Percentiles rank a stretch among this genome's conserved stretches.
These are phyloP conservation scores for Xanthorhoe spadicearia DNA, from an alignment of 2,888 invertebrate species.

Conservation along the genomic window DNA sequence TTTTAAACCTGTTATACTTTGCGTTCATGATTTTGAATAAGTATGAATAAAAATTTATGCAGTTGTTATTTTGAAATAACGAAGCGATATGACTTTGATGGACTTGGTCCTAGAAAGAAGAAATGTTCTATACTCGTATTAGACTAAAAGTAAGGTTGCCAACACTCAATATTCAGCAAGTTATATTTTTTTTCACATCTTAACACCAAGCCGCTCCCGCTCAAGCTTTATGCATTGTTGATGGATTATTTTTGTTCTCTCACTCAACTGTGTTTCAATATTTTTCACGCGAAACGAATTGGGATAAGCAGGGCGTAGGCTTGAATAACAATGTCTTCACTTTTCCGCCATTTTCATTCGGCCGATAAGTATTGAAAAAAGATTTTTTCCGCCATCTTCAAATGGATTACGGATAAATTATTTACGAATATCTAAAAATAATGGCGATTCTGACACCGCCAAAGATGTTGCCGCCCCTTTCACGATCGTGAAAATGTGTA, in stretches of 20 bases:
- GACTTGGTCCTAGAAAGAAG: too few species aligned
- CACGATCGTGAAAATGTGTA: too few species aligned
- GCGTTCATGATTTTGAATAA: background rate
- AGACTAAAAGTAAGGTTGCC: too few species aligned
- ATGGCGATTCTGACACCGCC: too few species aligned
- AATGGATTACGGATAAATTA: background rate
- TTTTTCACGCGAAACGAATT: constrained; percentile 66
- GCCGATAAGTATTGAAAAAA: constrained; percentile 40
- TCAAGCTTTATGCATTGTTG: constrained; percentile 43
- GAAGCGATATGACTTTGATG: too few species aligned
- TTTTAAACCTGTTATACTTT: constrained; percentile 14
- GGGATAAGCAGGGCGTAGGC: constrained; percentile 54
- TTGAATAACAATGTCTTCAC: constrained; percentile 58
- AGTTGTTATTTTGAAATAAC: too few species aligned
- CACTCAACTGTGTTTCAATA: constrained; percentile 63
- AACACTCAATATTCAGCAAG: too few species aligned
- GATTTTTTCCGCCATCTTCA: background rate
- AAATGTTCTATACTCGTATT: too few species aligned
- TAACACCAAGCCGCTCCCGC: constrained; percentile 21
- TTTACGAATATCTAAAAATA: background rate
- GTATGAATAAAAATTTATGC: background rate
- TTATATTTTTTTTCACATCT: background rate
- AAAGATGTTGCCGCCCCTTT: too few species aligned
- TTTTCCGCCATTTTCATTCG: constrained; percentile 50
- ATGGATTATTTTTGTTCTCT: constrained; percentile 57